These are phyloP conservation scores for Ericerus pela DNA, from an alignment of 1,140 invertebrate species.

Conservation along the genomic window DNA sequence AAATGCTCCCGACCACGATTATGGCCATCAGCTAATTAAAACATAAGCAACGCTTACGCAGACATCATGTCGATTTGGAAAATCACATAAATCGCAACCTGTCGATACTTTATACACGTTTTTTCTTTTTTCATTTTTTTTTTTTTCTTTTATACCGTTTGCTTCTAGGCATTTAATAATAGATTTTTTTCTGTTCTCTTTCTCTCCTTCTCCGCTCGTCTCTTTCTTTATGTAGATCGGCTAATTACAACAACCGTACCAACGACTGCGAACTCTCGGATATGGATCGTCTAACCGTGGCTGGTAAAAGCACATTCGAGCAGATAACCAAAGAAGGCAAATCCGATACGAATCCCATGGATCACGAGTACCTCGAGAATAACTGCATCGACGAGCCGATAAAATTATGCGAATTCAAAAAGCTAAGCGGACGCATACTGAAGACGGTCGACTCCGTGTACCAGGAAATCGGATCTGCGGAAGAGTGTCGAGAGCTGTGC, in stretches of 20 bases:
- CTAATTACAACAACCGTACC: conserved; percentile 71
- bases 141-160: no score
- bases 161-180: no score
- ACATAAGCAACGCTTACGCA: no score
- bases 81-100: no score
- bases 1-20: no score
- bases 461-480: conserved; percentile 68
- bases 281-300: conserved; percentile 76
- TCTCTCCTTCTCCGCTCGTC: neutral
- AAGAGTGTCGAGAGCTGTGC: conserved; percentile 75
- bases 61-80: no score
- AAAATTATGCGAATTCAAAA: conserved; percentile 84
- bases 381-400: conserved; percentile 80
- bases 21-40: no score
- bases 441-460: conserved; percentile 90
- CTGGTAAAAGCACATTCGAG: conserved; percentile 57
- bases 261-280: conserved; percentile 74
- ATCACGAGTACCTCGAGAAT: conserved; percentile 70
- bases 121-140: no score
- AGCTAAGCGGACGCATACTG: conserved; percentile 66
- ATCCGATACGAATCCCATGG: conserved; percentile 12
- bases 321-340: conserved; percentile 32
- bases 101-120: no score
- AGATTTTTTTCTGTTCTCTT: no score
- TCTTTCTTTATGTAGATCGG: conserved; percentile 54